Base-by-base conservation (phyloP, 2,888 invertebrate species). In the Noctua comes region DNA sequence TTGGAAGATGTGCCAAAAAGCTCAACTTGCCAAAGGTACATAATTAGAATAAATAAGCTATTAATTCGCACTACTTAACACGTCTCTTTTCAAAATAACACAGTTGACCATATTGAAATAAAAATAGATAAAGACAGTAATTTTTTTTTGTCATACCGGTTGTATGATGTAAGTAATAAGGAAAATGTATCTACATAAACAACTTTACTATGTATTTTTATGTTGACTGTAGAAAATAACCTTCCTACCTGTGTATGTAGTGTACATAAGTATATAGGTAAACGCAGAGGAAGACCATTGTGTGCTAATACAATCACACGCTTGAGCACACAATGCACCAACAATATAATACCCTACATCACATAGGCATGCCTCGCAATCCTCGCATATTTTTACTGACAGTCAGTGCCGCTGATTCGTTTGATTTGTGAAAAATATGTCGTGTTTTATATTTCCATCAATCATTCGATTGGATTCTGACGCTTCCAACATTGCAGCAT, bases 381-480 rank as follows among this genome's bases (percentile, higher is more conserved):
- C n/a, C 57, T 11, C 27, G 27, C 27, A 31, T 27, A 64, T 64
- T 7, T 36, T 24, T 24, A 36, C 11, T 40, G 40, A 5, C 40
- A 65, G 24, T 10, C 21, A 31, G 1, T 51, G 16, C 5, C 36
- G 13, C 24, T 66, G n/a, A 31, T 21, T 27, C 5, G 11, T 24
- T 54, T 31, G 6, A 31, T 68, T 66, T 24, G 13, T 79, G 31
- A 36, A 31, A 74, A 18, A 72, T 1, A 54, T 54, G 16, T 46
- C 21, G 36, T 72, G 72, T 79, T 54, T 54, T 36, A 43, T 36
- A 64, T 46, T 64, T n/a, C 8, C 43, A 64, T 46, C 27, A 46
- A 64, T 70, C 13, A 27, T 79, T 64, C 54, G 24, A 80, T 80
- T 80, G 64, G 11, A 46, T 65, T 54, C 46, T 62, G 31, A 27